These are phyloP conservation scores for Chymomyza amoena DNA, from an alignment of 2,888 invertebrate genomes.

Conservation along the genomic window DNA sequence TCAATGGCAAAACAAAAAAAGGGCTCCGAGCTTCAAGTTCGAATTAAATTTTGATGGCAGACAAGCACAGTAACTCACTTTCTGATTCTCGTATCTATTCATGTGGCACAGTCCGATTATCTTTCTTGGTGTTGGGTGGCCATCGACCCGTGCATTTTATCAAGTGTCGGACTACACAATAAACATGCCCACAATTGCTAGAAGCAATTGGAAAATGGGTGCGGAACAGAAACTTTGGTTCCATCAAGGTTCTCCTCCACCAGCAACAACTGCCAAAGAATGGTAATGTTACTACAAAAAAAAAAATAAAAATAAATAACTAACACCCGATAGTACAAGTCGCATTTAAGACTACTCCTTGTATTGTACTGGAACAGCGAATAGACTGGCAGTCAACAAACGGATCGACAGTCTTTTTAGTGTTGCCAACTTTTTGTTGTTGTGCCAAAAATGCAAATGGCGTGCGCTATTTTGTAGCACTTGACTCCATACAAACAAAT, in stretches of 20 bases:
- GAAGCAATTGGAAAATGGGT: constrained; percentile 51
- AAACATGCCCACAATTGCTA: constrained; percentile 37
- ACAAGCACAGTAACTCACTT: not conserved
- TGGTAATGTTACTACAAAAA: too few relatives aligned
- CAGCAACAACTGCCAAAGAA: constrained; percentile 61
- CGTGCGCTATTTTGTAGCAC: constrained; percentile 35
- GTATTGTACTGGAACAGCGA: not conserved
- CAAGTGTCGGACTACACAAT: constrained; percentile 41
- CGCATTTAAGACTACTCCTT: not conserved
- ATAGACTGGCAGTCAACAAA: not conserved
- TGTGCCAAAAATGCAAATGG: constrained; percentile 69
- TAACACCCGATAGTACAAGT: constrained; percentile 50
- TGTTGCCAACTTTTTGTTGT: constrained; percentile 44
- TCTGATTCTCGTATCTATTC: not conserved
- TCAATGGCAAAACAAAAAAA: constrained; percentile 20
- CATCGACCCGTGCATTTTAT: constrained; percentile 34
- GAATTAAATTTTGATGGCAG: not conserved
- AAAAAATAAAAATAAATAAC: too few relatives aligned
- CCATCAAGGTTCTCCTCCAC: not conserved
- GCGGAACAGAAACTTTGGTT: constrained; percentile 30
- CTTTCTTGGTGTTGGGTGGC: constrained; percentile 26
- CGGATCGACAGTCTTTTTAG: constrained; percentile 28
- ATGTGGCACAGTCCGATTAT: constrained; percentile 3
- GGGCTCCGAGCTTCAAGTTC: not conserved
- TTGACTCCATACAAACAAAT: not conserved